These are phyloP conservation scores for Cerceris ruficornis DNA, from an alignment of 2,888 invertebrate genomes.

Conservation along the genomic window DNA sequence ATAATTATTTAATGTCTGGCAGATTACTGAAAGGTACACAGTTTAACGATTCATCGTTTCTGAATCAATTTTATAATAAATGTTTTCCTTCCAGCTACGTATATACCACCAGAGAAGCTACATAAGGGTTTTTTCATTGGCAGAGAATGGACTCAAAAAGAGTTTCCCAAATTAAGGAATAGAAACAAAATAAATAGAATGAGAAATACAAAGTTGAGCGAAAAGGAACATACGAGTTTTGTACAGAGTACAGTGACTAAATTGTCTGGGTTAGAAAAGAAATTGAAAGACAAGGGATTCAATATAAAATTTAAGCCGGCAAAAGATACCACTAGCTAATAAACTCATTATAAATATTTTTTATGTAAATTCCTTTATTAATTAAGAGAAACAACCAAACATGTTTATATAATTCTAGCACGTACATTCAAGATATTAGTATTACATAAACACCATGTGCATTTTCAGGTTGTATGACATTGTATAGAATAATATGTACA, in stretches of 20 bases:
- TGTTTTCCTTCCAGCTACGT: conserved; percentile 84
- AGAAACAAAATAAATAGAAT: conserved; percentile 79
- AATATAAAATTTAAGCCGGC: conserved; percentile 70
- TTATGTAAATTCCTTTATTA: conserved; percentile 19
- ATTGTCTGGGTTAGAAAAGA: conserved; percentile 71
- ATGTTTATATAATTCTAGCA: conserved; percentile 12
- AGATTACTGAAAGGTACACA: conserved; percentile 90
- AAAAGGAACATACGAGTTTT: conserved; percentile 79
- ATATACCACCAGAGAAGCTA: conserved; percentile 87
- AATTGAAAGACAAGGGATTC: conserved; percentile 74
- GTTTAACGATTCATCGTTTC: not conserved
- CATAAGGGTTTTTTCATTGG: conserved; percentile 83
- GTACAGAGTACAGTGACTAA: conserved; percentile 81
- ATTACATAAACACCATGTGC: conserved; percentile 21
- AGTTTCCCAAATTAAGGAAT: conserved; percentile 81
- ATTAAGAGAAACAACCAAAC: not conserved
- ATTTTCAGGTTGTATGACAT: conserved; percentile 7
- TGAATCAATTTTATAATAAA: not conserved
- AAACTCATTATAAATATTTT: not conserved
- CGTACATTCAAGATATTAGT: conserved; percentile 3
- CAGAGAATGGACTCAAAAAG: conserved; percentile 82
- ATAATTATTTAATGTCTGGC: conserved; percentile 98
- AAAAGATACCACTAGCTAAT: conserved; percentile 11
- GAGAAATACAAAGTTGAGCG: conserved; percentile 81
- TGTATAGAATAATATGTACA: conserved; percentile 56